Conservation (phyloP, 2,888 invertebrate species). For the Pteria penguin region DNA sequence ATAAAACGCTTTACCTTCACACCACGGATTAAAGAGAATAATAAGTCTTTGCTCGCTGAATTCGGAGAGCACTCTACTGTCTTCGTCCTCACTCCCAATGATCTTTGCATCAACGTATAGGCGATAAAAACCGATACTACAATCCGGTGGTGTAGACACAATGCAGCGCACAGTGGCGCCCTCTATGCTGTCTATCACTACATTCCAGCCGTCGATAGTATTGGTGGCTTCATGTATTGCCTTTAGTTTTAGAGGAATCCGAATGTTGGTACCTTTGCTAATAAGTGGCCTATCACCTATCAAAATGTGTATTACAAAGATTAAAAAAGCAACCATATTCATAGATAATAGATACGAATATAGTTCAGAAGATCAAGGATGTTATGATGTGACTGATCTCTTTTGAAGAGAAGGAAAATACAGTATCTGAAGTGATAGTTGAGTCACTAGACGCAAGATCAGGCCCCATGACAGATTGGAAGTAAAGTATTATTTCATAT, state of each 20-base stretch:
- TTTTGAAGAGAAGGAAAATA: too few relatives aligned
- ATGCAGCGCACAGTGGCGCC: constrained; percentile 46
- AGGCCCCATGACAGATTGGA: too few relatives aligned
- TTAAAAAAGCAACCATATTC: too few relatives aligned
- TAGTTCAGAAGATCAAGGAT: too few relatives aligned
- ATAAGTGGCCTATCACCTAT: too few relatives aligned
- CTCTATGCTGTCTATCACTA: constrained; percentile 27
- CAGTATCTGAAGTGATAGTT: too few relatives aligned
- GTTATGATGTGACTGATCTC: too few relatives aligned
- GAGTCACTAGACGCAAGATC: too few relatives aligned
- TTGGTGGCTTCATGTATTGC: background rate
- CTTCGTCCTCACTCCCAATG: constrained; percentile 45
- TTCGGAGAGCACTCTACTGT: constrained; percentile 47
- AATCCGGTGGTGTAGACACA: constrained; percentile 58
- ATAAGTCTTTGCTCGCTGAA: constrained; percentile 84
- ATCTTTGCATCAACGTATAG: constrained; percentile 65
- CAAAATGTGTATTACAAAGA: too few relatives aligned
- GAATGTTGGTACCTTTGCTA: constrained; percentile 69
- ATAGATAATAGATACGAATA: too few relatives aligned
- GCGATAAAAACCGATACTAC: constrained; percentile 67
- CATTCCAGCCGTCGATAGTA: constrained; percentile 46
- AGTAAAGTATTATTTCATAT: too few relatives aligned
- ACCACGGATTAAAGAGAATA: constrained; percentile 95
- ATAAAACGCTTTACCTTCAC: constrained; percentile 84
- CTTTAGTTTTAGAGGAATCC: constrained; percentile 49